Evolutionary conservation across 2,888 invertebrate genomes (phyloP).

Genomic region (Melieria crassipennis): DNA sequence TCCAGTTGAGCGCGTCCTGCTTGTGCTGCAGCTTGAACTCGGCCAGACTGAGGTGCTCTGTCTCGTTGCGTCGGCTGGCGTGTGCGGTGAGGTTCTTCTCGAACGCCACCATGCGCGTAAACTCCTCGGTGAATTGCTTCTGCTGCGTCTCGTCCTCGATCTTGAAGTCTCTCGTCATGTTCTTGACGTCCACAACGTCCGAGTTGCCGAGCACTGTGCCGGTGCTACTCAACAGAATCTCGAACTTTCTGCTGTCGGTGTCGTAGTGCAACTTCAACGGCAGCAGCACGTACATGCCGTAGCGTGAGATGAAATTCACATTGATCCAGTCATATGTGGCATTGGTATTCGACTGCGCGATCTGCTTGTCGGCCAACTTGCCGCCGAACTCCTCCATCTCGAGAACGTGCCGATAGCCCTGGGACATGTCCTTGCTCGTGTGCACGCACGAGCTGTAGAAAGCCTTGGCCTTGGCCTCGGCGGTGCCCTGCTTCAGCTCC

Average conservation of each 20-base stretch:
- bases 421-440: constrained; percentile 48
- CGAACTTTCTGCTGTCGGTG: constrained; percentile 49
- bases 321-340: constrained; percentile 52
- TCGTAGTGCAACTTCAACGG: constrained; percentile 54
- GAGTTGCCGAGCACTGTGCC: constrained; percentile 38
- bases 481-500: constrained; percentile 41
- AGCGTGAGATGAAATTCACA: constrained; percentile 56
- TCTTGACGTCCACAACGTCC: constrained; percentile 45
- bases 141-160: constrained; percentile 39
- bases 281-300: constrained; percentile 52
- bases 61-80: constrained; percentile 42
- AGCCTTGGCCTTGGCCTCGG: constrained; percentile 54
- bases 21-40: constrained; percentile 51
- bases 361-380: constrained; percentile 14
- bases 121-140: constrained; percentile 31
- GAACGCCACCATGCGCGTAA: constrained; percentile 45
- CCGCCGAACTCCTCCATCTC: constrained; percentile 39
- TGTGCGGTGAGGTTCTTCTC: constrained; percentile 52
- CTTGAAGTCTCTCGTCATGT: constrained; percentile 51
- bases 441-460: constrained; percentile 53
- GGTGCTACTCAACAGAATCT: constrained; percentile 46
- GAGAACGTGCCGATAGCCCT: constrained; percentile 46
- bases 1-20: constrained; percentile 58
- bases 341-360: constrained; percentile 34
- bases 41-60: constrained; percentile 44